These are phyloP conservation scores for Tethya wilhelma DNA, from an alignment of 37 sponge, comb jelly and placozoan species.

Conservation along the genomic window DNA sequence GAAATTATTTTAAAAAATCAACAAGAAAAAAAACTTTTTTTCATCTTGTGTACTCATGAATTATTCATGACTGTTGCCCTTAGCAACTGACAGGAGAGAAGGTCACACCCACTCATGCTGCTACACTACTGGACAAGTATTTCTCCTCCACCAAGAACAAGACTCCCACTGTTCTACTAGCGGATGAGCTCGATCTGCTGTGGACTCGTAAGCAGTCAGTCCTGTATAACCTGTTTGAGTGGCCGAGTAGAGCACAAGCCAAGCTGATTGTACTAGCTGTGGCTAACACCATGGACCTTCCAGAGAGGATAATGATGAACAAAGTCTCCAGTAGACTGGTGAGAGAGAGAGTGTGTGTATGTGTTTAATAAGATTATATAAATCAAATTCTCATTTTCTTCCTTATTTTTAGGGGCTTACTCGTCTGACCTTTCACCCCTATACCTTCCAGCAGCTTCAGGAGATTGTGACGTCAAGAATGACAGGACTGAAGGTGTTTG, in stretches of 20 bases:
- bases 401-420: conserved; percentile 81
- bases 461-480: conserved; percentile 87
- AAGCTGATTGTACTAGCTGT: conserved; percentile 90
- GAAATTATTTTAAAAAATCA: neutral
- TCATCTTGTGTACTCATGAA: neutral
- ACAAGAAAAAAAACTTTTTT: neutral
- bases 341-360: conserved; percentile 11
- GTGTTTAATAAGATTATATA: neutral
- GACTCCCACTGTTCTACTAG: conserved; percentile 74
- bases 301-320: conserved; percentile 90
- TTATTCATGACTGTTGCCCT: neutral
- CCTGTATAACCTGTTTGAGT: conserved; percentile 96
- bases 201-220: conserved; percentile 95
- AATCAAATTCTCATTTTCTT: neutral
- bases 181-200: conserved; percentile 95
- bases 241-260: conserved; percentile 79
- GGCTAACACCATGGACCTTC: conserved; percentile 99
- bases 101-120: conserved; percentile 67
- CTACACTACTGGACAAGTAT: conserved; percentile 66
- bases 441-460: conserved; percentile 89
- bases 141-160: conserved; percentile 38
- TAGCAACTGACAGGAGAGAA: conserved; percentile 90
- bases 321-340: conserved; percentile 93
- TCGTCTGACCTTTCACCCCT: conserved; percentile 91
- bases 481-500: conserved; percentile 78